These are phyloP conservation scores for Diuraphis noxia DNA, from an alignment of 1,140 invertebrate genomes.

Conservation along the genomic window DNA sequence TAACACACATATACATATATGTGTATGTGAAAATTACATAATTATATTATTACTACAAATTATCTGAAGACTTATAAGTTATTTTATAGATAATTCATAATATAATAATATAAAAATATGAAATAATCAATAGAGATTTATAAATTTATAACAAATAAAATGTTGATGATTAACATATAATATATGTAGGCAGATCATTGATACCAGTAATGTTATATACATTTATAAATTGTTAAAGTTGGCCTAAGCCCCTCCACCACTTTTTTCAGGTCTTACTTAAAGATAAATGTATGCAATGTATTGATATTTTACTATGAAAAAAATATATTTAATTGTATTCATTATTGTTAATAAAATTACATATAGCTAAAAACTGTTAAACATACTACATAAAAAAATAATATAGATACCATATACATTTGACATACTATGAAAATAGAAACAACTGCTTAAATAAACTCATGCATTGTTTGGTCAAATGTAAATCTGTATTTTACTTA, in stretches of 20 bases:
- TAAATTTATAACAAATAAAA: conserved; percentile 13
- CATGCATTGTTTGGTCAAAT: background rate
- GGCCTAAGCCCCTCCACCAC: conserved; percentile 19
- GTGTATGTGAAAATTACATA: background rate
- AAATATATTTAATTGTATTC: background rate
- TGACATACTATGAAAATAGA: background rate
- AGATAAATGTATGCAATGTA: background rate
- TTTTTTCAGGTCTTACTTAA: conserved; percentile 13
- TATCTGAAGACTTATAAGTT: conserved; percentile 19
- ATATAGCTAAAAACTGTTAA: background rate
- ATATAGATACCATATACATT: background rate
- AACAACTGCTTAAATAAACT: background rate
- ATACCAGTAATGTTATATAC: background rate
- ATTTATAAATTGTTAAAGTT: background rate
- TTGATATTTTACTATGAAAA: background rate
- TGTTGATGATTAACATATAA: conserved; percentile 18
- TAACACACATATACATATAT: background rate
- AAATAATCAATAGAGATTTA: background rate
- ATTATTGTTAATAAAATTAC: background rate
- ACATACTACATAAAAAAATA: background rate
- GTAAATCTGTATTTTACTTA: background rate
- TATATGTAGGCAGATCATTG: background rate
- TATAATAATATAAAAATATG: background rate
- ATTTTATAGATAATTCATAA: conserved; percentile 7
- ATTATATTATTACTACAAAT: conserved; percentile 30